Base-by-base conservation (phyloP, 2,797 vertebrate genomes). In the Falco columbarius region DNA sequence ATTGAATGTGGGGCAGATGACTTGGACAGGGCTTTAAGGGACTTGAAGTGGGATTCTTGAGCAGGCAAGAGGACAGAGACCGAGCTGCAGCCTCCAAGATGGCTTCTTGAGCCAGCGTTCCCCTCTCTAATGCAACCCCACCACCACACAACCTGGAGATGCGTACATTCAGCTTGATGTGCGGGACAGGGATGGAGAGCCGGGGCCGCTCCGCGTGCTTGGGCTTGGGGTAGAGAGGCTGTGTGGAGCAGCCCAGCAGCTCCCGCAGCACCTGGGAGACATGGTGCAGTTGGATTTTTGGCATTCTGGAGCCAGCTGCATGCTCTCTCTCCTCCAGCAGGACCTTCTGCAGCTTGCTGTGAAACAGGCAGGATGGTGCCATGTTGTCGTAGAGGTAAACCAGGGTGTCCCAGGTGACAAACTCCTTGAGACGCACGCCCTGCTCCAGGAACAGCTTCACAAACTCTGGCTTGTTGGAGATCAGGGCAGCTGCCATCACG, bases 381-480 rank as follows among this genome's bases (percentile, higher is more conserved):
- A 99, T 84, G 96, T 98, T 98, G 91, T 97, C 95, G 76, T 99
- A 99, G 79, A 99, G 99, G 56, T 98, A 94, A 56, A 99, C 95
- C 24, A 98, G 98, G 5, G 97, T 97, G 67, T 99, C 98, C 29
- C 98, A 94, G 26, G 98, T 97, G 92, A 99, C 98, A 71, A 99
- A 99, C 27, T 99, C 98, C 86, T 98, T 97, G 84, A 99, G 97
- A 58, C 58, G 98, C 92, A 99, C 98, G 3, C 99, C 99, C 12
- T 99, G 99, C 96, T 99, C 99, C 97, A 99, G 98, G 94, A 99
- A 98, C 44, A 99, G 98, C 91, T 98, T 98, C 94, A 99, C 99
- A 91, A 99, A 99, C 91, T 99, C 97, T 0, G 99, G 98, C 95
- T 99, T 99, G 98, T 99, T 98, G 89, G 98, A 98, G 55, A 99